phyloP scores from a whole-genome alignment of 2,888 invertebrate species.

The Heteromurus nitidus region DNA sequence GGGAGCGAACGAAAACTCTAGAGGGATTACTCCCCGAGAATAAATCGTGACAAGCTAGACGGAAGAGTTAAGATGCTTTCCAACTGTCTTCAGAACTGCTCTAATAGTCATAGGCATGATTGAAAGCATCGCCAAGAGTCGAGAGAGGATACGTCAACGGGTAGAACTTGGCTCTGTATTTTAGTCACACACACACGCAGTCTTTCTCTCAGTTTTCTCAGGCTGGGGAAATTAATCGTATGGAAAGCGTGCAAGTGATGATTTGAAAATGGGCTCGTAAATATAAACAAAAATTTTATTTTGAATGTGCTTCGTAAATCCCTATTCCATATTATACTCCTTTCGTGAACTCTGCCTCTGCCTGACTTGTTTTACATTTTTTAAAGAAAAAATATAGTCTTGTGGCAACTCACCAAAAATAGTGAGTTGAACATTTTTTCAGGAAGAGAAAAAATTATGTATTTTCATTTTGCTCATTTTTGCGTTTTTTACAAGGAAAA shows the following conservation, averaged over 20 bases:
- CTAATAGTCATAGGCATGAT: slow-evolving; percentile 61
- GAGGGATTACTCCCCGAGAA: background rate
- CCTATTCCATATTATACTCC: background rate
- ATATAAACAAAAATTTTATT: slow-evolving; percentile 57
- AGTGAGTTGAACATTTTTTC: slow-evolving; percentile 2
- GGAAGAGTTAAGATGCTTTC: slow-evolving; percentile 60
- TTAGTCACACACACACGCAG: background rate
- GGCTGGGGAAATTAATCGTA: slow-evolving; percentile 48
- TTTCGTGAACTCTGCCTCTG: too few relatives aligned
- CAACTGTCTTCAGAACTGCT: slow-evolving; percentile 63
- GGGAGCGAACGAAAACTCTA: background rate
- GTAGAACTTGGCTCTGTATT: slow-evolving; percentile 7
- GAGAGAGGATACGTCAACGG: too few relatives aligned
- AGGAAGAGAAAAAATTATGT: slow-evolving; percentile 32
- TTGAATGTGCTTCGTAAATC: slow-evolving; percentile 61
- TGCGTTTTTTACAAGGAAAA: slow-evolving; percentile 44
- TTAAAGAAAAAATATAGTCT: too few relatives aligned
- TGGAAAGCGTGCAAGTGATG: slow-evolving; percentile 52
- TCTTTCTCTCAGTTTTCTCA: background rate
- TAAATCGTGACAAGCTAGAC: slow-evolving; percentile 8
- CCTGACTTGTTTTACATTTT: too few relatives aligned
- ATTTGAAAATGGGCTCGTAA: slow-evolving; percentile 62
- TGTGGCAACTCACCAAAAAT: background rate
- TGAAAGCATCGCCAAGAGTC: slow-evolving; percentile 49
- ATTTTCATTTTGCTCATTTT: slow-evolving; percentile 37